A percentile compares a stretch with the other conserved stretches of the same genome.
Evolutionary conservation across 2,113 vertebrate genomes (phyloP).

Genomic region (Sorex fumeus): DNA sequence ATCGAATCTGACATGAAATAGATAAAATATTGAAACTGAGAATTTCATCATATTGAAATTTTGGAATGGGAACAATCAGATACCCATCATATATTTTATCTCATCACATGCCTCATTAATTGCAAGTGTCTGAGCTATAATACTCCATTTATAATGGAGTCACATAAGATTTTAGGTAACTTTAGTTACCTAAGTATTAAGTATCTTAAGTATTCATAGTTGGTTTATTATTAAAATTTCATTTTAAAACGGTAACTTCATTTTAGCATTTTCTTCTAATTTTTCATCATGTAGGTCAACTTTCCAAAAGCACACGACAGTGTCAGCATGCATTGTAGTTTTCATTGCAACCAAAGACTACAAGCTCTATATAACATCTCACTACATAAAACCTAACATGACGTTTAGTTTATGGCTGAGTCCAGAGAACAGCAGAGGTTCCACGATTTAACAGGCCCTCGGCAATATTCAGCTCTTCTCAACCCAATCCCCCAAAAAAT

Average conservation of each 20-base stretch:
- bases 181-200: not conserved
- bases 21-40: not conserved
- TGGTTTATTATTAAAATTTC: conserved; percentile 24
- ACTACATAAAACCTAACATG: not conserved
- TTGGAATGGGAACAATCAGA: not conserved
- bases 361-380: not conserved
- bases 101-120: conserved; percentile 16
- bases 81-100: not conserved
- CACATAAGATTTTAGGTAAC: conserved; percentile 15
- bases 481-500: not conserved
- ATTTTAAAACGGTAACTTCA: not conserved
- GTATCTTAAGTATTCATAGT: not conserved
- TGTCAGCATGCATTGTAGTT: not conserved
- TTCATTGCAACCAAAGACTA: conserved; percentile 44
- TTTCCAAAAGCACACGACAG: not conserved
- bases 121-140: conserved; percentile 16
- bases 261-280: conserved; percentile 47
- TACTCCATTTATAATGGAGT: not conserved
- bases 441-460: not conserved
- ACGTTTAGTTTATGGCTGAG: not conserved
- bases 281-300: conserved; percentile 29
- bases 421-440: not conserved
- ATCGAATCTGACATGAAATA: not conserved
- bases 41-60: not conserved
- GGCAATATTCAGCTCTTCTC: not conserved